Base-by-base conservation (phyloP, 2,113 vertebrate species). In the Tetrao urogallus region DNA sequence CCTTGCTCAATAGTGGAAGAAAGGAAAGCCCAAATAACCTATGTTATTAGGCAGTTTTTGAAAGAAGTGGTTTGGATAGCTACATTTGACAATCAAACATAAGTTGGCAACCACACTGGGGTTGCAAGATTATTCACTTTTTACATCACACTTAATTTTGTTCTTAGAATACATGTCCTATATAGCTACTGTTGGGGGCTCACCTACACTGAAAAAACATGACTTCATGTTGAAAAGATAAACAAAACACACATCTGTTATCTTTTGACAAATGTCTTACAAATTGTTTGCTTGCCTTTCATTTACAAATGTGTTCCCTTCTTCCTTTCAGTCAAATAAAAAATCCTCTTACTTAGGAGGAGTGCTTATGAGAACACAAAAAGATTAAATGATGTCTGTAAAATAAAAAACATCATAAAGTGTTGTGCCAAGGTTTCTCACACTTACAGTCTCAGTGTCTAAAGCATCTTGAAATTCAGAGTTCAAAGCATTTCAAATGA, bases 401-500 rank as follows among this genome's bases (percentile, higher is more conserved):
- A 81, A 94, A 82, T 45, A 86, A 3, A 86, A 76, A 93, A 20
- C 0, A 0, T 30, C 30, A 65, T 70, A 61, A 85, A 90, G 36
- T 77, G 65, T 4, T 5, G 17, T 56, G n/a, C 24, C 4, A 1
- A 18, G 82, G 24, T 40, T 70, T 76, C 36, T 90, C 74, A 61
- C 9, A 25, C 18, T 50, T 84, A 36, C 6, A 40, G 22, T 65
- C 30, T 82, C 34, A 45, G 40, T 34, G 11, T 45, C 54, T 32
- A 13, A 73, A 79, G 19, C 4, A 79, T 54, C 40, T 75, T 87
- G 48, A 87, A 92, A 95, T 77, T 48, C n/a, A 73, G 65, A 79
- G 48, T 92, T 95, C 92, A 91, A 94, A 94, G 82, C 47, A 50
- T 57, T 89, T 87, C 30, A 89, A 56, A 63, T 30, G 6, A 66